Base-by-base conservation (phyloP, 2,888 invertebrate genomes). In the Spilosoma lubricipeda region DNA sequence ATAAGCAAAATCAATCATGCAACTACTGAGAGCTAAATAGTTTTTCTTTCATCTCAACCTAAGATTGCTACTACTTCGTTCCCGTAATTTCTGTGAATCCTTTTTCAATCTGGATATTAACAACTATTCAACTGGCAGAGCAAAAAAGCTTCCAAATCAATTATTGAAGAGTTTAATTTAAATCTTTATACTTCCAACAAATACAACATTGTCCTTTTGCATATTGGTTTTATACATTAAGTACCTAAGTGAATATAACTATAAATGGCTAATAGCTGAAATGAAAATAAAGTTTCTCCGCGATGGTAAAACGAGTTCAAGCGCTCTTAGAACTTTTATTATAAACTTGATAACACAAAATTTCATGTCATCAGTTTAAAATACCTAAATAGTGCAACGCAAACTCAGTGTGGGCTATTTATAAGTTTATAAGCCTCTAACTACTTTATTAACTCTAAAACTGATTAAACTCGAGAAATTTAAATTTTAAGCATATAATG, bases 21-120 rank as follows among this genome's bases (percentile, higher is more conserved):
- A 64, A 64, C 15, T 30, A 27, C 30, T 23, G 23, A 70, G 70
- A 65, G 56, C 23, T 52, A 66, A 66, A 66, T 68, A 64, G 66
- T 27, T 71, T 71, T 66, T 67, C 67, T 67, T 74, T 59, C 67
- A 64, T 74, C 56, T 48, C 18, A 30, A 36, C 45, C 36, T 30
- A 69, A 66, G 27, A 59, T 70, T 70, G 67, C 70, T 52, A 70
- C 42, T 30, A 52, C 63, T 48, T 48, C 48, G 67, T 48, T 66
- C 64, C 45, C 56, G 52, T 76, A n/a, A 63, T 72, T 67, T 73
- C 64, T 67, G 64, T 72, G 70, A 73, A 73, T 76, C 70, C 64
- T 63, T 72, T 70, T 67, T 67, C 69, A 72, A 72, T 70, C 67
- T 70, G 63, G 63, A 69, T 59, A 72, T 73, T 67, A 76, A 76